These are phyloP conservation scores for Eonycteris spelaea DNA, from an alignment of 2,113 vertebrate species.

Conservation along the genomic window DNA sequence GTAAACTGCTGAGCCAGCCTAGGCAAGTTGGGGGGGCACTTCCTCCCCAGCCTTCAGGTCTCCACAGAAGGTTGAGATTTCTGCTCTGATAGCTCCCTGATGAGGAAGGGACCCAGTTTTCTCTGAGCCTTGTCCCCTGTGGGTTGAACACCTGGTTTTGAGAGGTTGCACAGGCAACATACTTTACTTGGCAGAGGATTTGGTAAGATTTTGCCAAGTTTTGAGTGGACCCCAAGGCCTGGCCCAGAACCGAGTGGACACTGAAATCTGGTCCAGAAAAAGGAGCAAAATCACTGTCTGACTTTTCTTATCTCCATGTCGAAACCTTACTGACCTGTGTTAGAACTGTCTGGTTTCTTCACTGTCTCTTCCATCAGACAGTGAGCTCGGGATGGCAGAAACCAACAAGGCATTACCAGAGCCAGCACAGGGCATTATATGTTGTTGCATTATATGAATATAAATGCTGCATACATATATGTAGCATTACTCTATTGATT, in stretches of 20 bases:
- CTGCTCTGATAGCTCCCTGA: conserved; percentile 31
- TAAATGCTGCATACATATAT: not conserved
- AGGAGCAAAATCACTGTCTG: not conserved
- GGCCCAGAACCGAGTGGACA: not conserved
- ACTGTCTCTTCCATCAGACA: not conserved
- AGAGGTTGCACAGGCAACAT: not conserved
- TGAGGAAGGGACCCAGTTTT: not conserved
- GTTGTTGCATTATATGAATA: not conserved
- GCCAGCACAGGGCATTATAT: not conserved
- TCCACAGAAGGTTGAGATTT: conserved; percentile 31
- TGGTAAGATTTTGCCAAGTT: not conserved
- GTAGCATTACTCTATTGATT: not conserved
- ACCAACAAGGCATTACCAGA: not conserved
- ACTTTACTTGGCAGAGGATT: not conserved
- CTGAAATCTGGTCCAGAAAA: not conserved
- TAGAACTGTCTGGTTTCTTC: not conserved
- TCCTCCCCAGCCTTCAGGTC: conserved; percentile 61
- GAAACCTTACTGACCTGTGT: not conserved
- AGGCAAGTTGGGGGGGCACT: not conserved
- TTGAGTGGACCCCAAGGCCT: not conserved
- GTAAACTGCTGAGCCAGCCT: conserved; percentile 70
- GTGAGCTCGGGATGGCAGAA: not conserved
- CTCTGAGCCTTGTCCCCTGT: not conserved
- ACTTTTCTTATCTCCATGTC: not conserved
- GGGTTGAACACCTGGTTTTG: conserved; percentile 39